Percentiles rank a stretch among this genome's conserved stretches.
Conservation (phyloP, 2,797 vertebrate species). For the Ambastaia sidthimunki region DNA sequence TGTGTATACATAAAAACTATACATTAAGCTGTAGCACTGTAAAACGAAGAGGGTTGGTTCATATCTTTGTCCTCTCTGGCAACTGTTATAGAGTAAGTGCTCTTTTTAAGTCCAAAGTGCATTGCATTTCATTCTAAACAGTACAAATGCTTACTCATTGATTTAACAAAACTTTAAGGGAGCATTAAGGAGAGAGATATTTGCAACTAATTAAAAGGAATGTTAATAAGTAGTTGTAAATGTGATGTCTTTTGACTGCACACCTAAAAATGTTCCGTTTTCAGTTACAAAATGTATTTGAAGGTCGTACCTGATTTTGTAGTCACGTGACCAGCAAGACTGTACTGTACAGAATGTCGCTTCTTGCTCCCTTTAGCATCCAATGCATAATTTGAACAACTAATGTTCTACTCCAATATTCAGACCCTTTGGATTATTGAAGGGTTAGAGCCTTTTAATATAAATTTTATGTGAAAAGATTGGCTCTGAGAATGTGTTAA, state of each 20-base stretch:
- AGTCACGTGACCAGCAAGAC: background rate
- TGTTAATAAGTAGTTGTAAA: background rate
- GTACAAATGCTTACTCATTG: background rate
- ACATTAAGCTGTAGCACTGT: constrained; percentile 52
- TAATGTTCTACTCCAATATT: no score
- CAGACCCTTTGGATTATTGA: no score
- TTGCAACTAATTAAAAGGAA: background rate
- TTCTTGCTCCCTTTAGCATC: no score
- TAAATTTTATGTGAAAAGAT: no score
- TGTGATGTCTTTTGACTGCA: no score
- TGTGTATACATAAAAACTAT: constrained; percentile 20
- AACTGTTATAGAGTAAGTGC: constrained; percentile 15
- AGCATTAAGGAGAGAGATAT: background rate
- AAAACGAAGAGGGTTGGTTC: constrained; percentile 50
- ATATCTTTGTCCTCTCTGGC: constrained; percentile 58
- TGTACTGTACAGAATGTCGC: no score
- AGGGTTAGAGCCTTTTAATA: no score
- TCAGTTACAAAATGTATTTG: background rate
- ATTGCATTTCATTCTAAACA: background rate
- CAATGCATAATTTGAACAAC: no score
- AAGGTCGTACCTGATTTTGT: background rate
- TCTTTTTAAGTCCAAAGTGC: background rate
- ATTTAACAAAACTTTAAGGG: background rate
- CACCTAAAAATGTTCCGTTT: background rate
- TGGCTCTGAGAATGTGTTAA: no score